Evolutionary conservation across 1,140 invertebrate species (phyloP).

Genomic region (Monomorium pharaonis): DNA sequence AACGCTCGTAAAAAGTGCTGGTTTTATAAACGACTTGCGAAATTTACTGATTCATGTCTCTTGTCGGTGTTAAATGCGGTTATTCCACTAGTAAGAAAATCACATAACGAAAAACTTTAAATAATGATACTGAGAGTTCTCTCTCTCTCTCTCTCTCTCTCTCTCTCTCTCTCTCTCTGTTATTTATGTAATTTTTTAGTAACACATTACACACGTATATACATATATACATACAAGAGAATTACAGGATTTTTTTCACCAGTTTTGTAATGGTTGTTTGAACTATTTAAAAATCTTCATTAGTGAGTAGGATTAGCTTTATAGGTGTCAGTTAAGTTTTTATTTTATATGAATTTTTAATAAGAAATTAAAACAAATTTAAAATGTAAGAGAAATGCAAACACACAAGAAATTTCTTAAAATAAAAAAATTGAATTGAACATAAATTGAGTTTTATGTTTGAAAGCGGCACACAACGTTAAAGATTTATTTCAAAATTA

Average conservation of each 20-base stretch:
- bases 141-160: no score
- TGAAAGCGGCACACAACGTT: neutral
- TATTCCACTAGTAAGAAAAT: neutral
- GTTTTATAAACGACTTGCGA: neutral
- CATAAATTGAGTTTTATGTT: neutral
- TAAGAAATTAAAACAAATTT: neutral
- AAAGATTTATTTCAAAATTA: neutral
- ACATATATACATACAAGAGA: no score
- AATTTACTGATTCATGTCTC: neutral
- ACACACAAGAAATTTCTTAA: neutral
- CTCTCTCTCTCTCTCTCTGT: no score
- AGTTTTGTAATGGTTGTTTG: neutral
- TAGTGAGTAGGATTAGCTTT: neutral
- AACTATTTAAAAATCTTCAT: neutral
- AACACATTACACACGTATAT: no score
- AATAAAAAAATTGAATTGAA: neutral
- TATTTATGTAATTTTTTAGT: constrained; percentile 2
- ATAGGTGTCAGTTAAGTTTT: neutral
- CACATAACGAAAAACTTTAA: neutral
- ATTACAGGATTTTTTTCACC: neutral
- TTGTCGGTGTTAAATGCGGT: neutral
- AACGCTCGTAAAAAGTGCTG: neutral
- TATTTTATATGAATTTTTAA: neutral
- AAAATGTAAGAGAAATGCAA: neutral
- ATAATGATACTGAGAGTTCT: no score